phyloP scores from a whole-genome alignment of 2,113 vertebrate species.

The Erinaceus europaeus region DNA sequence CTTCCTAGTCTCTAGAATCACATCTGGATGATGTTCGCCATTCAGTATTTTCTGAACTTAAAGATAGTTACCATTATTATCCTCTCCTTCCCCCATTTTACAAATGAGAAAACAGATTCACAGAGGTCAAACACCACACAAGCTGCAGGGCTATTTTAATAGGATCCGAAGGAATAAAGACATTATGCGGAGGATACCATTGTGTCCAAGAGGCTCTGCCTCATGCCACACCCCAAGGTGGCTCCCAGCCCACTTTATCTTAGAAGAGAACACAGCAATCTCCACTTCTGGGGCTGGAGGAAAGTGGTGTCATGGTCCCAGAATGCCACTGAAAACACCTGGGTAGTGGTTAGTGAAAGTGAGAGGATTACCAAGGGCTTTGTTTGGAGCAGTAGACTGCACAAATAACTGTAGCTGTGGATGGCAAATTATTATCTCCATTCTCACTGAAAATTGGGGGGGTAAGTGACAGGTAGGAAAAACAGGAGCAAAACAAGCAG shows the following conservation, averaged over 20 bases:
- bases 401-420: neutral
- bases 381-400: conserved; percentile 14
- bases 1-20: neutral
- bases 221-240: conserved; percentile 1
- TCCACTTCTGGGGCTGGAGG: conserved; percentile 33
- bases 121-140: conserved; percentile 60
- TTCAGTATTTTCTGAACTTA: conserved; percentile 35
- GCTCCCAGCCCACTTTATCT: conserved; percentile 31
- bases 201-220: conserved; percentile 47
- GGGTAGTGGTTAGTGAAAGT: conserved; percentile 53
- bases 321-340: conserved; percentile 42
- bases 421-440: conserved; percentile 23
- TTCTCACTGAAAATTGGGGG: conserved; percentile 46
- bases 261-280: conserved; percentile 25
- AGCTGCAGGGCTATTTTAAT: conserved; percentile 69
- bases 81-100: conserved; percentile 53
- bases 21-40: conserved; percentile 27
- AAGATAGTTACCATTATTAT: conserved; percentile 46
- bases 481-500: conserved; percentile 28
- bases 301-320: conserved; percentile 13
- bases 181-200: conserved; percentile 47
- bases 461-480: conserved; percentile 21
- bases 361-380: neutral
- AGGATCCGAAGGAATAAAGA: conserved; percentile 61
- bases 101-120: conserved; percentile 64